Conservation (phyloP, 2,113 vertebrate genomes). For the Epinephelus moara region DNA sequence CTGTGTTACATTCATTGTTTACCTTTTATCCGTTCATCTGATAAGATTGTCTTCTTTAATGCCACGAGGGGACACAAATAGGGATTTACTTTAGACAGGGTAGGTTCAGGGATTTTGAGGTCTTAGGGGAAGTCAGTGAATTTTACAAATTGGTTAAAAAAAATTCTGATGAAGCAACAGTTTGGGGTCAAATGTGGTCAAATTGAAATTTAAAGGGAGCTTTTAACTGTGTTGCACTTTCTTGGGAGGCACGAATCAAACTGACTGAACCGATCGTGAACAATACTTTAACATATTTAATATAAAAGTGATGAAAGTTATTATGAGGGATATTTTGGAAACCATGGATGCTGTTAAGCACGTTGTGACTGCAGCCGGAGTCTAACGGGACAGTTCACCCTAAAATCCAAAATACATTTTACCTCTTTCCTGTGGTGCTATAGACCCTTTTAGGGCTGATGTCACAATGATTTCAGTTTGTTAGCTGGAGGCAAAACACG, state of each 20-base stretch:
- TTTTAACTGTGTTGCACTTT: no score
- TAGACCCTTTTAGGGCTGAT: no score
- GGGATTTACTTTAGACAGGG: neutral
- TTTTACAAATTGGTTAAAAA: constrained; percentile 16
- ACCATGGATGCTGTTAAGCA: neutral
- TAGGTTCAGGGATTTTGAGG: neutral
- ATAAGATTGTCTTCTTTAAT: neutral
- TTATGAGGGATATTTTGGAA: neutral
- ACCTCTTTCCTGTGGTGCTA: no score
- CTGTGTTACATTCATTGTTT: neutral
- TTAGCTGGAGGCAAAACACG: no score
- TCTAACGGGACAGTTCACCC: no score
- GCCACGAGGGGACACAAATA: constrained; percentile 1
- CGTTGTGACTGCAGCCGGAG: neutral
- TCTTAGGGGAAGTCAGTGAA: neutral
- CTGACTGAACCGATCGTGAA: neutral
- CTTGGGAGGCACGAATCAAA: neutral
- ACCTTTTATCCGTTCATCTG: neutral
- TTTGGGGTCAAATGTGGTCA: neutral
- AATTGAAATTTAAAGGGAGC: no score
- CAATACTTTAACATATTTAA: neutral
- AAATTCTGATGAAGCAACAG: neutral
- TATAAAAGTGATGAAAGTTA: neutral
- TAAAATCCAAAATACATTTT: no score
- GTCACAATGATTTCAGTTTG: no score